A percentile compares a stretch with the other conserved stretches of the same genome.
Conservation (phyloP, 2,113 vertebrate genomes). For the Caranx ignobilis region DNA sequence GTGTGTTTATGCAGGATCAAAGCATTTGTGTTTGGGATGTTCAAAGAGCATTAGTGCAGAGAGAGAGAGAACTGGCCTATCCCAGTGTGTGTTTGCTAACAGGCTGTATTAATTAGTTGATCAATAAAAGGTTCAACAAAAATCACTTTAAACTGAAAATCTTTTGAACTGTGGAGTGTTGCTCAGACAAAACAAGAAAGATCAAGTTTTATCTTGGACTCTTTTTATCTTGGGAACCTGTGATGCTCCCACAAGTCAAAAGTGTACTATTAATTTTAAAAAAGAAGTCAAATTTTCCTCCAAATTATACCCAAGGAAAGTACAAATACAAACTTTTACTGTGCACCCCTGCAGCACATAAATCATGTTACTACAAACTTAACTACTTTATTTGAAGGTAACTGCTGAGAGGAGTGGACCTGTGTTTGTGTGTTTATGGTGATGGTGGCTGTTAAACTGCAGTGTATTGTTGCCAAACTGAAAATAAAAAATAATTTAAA, state of each 20-base stretch:
- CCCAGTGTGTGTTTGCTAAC: conserved; percentile 1
- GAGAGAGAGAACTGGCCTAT: conserved; percentile 72
- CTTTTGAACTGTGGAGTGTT: too few species aligned
- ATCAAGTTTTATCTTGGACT: not conserved
- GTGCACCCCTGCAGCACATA: too few species aligned
- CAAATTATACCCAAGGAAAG: too few species aligned
- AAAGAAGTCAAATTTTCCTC: too few species aligned
- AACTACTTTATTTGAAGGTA: not conserved
- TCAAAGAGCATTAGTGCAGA: conserved; percentile 90
- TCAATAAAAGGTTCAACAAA: conserved; percentile 7
- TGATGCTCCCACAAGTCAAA: not conserved
- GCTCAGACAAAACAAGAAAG: not conserved
- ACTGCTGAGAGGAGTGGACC: not conserved
- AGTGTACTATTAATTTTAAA: too few species aligned
- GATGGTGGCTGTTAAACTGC: not conserved
- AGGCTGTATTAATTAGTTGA: conserved; percentile 5
- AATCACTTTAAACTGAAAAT: too few species aligned
- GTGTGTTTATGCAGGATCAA: conserved; percentile 24
- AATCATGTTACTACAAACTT: too few species aligned
- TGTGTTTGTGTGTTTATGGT: not conserved
- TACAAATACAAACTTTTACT: too few species aligned
- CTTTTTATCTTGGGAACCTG: too few species aligned
- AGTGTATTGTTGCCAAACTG: too few species aligned
- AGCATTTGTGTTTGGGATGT: conserved; percentile 63
- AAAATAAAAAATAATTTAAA: too few species aligned